phyloP scores from a whole-genome alignment of 53 echinoderm and acorn worm species.

The Arbacia lixula region DNA sequence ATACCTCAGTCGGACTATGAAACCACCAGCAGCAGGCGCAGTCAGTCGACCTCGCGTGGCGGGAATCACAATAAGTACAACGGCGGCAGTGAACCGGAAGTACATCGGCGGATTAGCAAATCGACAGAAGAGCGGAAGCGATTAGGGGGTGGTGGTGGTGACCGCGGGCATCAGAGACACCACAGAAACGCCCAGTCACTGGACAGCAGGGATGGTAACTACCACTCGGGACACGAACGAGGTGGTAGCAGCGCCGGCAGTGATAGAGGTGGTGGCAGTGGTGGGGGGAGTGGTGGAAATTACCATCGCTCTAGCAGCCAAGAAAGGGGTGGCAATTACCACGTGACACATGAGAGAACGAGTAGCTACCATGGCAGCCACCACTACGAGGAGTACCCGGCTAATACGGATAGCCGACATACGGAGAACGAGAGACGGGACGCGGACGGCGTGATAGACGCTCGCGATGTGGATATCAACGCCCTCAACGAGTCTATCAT shows the following conservation, averaged over 20 bases:
- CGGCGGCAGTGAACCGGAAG: constrained; percentile 36
- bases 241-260: constrained; percentile 16
- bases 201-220: constrained; percentile 5
- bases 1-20: constrained; percentile 48
- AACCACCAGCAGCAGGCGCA: not conserved
- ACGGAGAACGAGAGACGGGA: constrained; percentile 15
- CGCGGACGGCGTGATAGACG: constrained; percentile 47
- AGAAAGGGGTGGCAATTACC: constrained; percentile 29
- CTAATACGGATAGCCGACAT: not conserved
- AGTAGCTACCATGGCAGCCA: constrained; percentile 26
- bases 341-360: constrained; percentile 14
- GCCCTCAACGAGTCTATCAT: constrained; percentile 90
- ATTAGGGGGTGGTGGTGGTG: constrained; percentile 19
- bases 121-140: constrained; percentile 53
- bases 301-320: constrained; percentile 41
- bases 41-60: not conserved
- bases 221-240: constrained; percentile 34
- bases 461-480: constrained; percentile 64
- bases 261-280: constrained; percentile 1
- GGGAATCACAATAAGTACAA: constrained; percentile 13
- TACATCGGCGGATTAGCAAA: constrained; percentile 43
- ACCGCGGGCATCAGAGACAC: constrained; percentile 22
- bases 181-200: constrained; percentile 20
- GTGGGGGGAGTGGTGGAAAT: constrained; percentile 29
- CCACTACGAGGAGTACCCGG: constrained; percentile 39